phyloP scores from a whole-genome alignment of 2,797 vertebrate species.

The Danionella dracula region DNA sequence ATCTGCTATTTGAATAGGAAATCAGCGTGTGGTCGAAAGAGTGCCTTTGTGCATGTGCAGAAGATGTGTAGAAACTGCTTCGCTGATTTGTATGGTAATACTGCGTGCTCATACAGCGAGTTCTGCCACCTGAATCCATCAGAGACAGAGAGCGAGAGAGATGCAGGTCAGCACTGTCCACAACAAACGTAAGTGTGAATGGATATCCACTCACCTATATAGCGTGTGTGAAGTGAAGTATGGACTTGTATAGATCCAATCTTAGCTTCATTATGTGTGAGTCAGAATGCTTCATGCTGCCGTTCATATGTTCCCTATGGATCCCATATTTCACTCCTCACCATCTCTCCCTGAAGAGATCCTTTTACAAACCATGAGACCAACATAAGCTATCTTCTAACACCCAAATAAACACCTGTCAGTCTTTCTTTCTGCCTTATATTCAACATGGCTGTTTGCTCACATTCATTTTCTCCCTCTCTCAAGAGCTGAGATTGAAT shows the following conservation, averaged over 20 bases:
- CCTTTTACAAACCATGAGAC: conserved; percentile 24
- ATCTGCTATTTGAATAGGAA: conserved; percentile 12
- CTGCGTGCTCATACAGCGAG: conserved; percentile 62
- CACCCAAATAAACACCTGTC: conserved; percentile 30
- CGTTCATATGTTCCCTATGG: conserved; percentile 18
- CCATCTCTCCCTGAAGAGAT: conserved; percentile 4
- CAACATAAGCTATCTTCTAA: conserved; percentile 14
- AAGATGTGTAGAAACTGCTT: conserved; percentile 54
- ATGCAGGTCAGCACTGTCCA: conserved; percentile 8
- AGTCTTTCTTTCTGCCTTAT: conserved; percentile 17
- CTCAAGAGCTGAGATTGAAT: conserved; percentile 32
- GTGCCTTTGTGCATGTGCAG: conserved; percentile 44
- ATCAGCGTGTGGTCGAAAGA: conserved; percentile 34
- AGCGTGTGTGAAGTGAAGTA: conserved; percentile 20
- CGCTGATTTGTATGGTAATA: conserved; percentile 73
- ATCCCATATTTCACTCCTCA: neutral
- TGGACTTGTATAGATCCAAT: conserved; percentile 14
- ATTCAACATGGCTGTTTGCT: conserved; percentile 13
- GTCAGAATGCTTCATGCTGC: conserved; percentile 21
- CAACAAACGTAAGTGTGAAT: conserved; percentile 11
- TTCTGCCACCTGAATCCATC: conserved; percentile 55
- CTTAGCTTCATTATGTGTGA: conserved; percentile 25
- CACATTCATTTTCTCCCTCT: conserved; percentile 33
- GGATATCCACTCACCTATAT: conserved; percentile 23
- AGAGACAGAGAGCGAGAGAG: conserved; percentile 26